Conservation (phyloP, 2,888 invertebrate species). For the Drosophila merina region DNA sequence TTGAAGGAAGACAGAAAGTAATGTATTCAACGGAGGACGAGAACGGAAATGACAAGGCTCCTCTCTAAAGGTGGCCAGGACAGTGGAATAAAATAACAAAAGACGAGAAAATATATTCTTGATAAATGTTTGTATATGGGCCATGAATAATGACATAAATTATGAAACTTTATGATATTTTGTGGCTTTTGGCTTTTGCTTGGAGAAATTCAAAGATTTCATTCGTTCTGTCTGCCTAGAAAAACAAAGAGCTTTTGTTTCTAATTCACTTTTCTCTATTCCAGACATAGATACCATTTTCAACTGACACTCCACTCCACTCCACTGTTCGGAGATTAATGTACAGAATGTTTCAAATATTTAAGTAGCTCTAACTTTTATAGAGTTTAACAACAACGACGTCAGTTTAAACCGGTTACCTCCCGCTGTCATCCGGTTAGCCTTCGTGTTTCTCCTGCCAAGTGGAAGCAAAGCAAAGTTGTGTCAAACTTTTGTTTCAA, state of each 20-base stretch:
- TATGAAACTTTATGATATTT: constrained; percentile 22
- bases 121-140: constrained; percentile 22
- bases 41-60: constrained; percentile 21
- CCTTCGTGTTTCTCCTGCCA: constrained; percentile 25
- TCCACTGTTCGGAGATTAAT: constrained; percentile 43
- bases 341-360: constrained; percentile 50
- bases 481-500: constrained; percentile 71
- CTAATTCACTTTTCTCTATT: neutral
- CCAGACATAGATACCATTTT: constrained; percentile 14
- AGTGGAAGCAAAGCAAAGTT: constrained; percentile 56
- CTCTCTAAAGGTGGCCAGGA: constrained; percentile 4
- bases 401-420: constrained; percentile 24
- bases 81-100: constrained; percentile 16
- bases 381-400: constrained; percentile 43
- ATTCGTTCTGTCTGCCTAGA: neutral
- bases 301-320: constrained; percentile 27
- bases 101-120: constrained; percentile 5
- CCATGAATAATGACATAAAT: constrained; percentile 34
- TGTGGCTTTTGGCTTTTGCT: neutral
- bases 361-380: constrained; percentile 42
- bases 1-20: neutral
- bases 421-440: constrained; percentile 4
- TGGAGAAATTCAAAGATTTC: neutral
- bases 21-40: constrained; percentile 21
- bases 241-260: neutral